Percentiles rank a stretch among this genome's conserved stretches.
Evolutionary conservation across 1,140 invertebrate species (phyloP).

Genomic region (Aphelenchoides avenae): DNA sequence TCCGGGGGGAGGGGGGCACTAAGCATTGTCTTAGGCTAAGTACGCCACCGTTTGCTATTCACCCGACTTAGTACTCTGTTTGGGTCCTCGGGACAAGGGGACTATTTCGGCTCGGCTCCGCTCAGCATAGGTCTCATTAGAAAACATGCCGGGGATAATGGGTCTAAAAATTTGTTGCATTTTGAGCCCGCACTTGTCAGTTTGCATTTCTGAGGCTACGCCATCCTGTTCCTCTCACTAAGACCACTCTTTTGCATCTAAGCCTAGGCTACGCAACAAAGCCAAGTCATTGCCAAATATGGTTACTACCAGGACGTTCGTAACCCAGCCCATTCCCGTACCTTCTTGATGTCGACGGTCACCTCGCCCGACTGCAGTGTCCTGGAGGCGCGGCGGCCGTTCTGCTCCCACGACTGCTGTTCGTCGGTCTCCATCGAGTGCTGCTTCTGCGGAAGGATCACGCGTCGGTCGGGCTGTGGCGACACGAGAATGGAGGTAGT

Average conservation of each 20-base stretch:
- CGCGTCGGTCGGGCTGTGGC: slow-evolving; percentile 34
- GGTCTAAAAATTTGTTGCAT: too few relatives aligned
- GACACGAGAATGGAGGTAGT: slow-evolving; percentile 57
- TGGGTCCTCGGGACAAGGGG: too few relatives aligned
- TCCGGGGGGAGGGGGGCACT: background rate
- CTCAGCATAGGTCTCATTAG: too few relatives aligned
- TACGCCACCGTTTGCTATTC: too few relatives aligned
- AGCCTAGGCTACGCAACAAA: background rate
- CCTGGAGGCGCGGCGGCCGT: slow-evolving; percentile 2
- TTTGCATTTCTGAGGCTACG: slow-evolving; percentile 6
- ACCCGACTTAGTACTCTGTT: too few relatives aligned
- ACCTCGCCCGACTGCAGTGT: slow-evolving; percentile 43
- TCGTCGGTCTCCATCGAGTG: slow-evolving; percentile 25
- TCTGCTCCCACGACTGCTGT: background rate
- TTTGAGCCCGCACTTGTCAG: too few relatives aligned
- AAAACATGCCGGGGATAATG: too few relatives aligned
- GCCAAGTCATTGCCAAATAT: too few relatives aligned
- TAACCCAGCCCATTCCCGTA: too few relatives aligned
- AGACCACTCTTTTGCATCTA: background rate
- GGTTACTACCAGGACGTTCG: too few relatives aligned
- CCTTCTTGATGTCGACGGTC: slow-evolving; percentile 48
- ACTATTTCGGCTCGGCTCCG: too few relatives aligned
- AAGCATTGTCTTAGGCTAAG: too few relatives aligned
- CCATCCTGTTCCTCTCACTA: background rate
- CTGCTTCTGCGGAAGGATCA: slow-evolving; percentile 29